Evolutionary conservation across 2,888 invertebrate species (phyloP).

Genomic region (Parnassius smintheus): DNA sequence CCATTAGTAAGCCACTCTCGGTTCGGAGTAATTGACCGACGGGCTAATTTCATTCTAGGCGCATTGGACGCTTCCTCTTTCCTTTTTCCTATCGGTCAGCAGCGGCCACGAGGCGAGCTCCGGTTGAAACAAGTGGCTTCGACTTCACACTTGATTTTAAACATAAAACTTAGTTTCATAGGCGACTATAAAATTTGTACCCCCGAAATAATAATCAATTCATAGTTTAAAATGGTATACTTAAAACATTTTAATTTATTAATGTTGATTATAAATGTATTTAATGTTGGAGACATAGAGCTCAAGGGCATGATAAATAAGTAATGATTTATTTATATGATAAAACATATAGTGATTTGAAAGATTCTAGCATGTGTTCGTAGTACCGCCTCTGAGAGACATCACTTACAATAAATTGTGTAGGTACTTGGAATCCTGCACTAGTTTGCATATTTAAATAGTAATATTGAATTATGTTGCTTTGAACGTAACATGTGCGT

Average conservation of each 20-base stretch:
- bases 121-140: slow-evolving; percentile 42
- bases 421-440: background rate
- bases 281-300: too few relatives aligned
- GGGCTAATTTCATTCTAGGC: slow-evolving; percentile 77
- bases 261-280: too few relatives aligned
- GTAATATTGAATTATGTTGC: background rate
- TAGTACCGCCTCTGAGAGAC: background rate
- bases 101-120: slow-evolving; percentile 56
- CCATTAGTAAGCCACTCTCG: slow-evolving; percentile 73
- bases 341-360: too few relatives aligned
- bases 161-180: slow-evolving; percentile 1
- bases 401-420: background rate
- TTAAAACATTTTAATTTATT: too few relatives aligned
- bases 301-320: too few relatives aligned
- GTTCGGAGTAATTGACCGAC: slow-evolving; percentile 78
- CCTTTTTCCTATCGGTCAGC: slow-evolving; percentile 81
- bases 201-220: too few relatives aligned
- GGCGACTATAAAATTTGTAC: background rate
- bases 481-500: background rate
- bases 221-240: too few relatives aligned
- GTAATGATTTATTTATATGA: too few relatives aligned
- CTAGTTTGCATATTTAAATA: background rate
- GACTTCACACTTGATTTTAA: slow-evolving; percentile 29
- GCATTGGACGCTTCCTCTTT: slow-evolving; percentile 78
- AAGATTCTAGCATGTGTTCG: too few relatives aligned